Percentiles rank a stretch among this genome's conserved stretches.
Conservation (phyloP, 2,888 invertebrate genomes). For the Polietes domitor region DNA sequence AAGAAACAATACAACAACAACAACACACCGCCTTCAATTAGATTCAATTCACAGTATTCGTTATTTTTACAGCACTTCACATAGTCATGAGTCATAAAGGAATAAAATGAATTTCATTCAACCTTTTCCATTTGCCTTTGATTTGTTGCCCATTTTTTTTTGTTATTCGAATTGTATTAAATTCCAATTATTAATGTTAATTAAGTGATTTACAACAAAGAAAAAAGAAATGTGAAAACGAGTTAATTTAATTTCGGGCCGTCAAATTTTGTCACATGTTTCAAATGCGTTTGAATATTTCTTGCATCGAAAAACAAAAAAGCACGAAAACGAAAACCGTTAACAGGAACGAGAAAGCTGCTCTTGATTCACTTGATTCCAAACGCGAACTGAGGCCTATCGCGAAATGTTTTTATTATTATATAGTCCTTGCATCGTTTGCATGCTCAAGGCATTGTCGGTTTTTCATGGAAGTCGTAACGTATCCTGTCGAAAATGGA, state of each 20-base stretch:
- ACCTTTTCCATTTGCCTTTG: conserved; percentile 36
- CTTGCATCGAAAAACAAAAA: not conserved
- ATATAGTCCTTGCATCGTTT: not conserved
- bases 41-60: not conserved
- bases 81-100: not conserved
- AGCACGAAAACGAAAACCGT: not conserved
- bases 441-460: not conserved
- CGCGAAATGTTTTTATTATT: not conserved
- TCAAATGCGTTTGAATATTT: not conserved
- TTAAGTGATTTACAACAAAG: not conserved
- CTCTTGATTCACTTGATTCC: not conserved
- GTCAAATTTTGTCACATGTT: conserved; percentile 10
- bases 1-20: not conserved
- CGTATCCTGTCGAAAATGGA: too few relatives aligned
- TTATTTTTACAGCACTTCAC: not conserved
- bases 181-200: not conserved
- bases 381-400: conserved; percentile 2
- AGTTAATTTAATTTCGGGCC: not conserved
- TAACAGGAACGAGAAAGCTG: not conserved
- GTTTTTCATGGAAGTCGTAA: not conserved
- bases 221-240: not conserved
- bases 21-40: not conserved
- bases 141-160: conserved; percentile 30
- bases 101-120: not conserved
- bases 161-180: not conserved